Evolutionary conservation across 2,888 invertebrate genomes (phyloP), one percentile per base, ranked within the genome.

Genomic region (Apotomis betuletana): DNA sequence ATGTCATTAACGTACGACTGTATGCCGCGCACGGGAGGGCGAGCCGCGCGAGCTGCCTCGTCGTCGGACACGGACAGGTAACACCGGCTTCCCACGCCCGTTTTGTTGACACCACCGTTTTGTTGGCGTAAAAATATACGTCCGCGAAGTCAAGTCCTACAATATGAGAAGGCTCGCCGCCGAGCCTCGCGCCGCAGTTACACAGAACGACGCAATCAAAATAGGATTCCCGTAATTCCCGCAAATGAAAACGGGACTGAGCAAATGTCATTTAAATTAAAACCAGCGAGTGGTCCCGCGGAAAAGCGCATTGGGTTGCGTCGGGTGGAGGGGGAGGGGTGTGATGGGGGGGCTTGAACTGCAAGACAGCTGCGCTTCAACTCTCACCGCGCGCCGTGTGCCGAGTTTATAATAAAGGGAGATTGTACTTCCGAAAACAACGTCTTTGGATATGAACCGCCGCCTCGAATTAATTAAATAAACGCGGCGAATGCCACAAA

Each of bases 221-320:
- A 15, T 38, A n/a, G 51, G 58, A 58, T 38, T 52, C 38, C 52
- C 62, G 36, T 27, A 36, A 36, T 13, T 41, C 52, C 52, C 38
- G 13, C 36, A 63, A 63, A 63, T 63, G 54, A 63, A 63, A 63
- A 38, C 13, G 52, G 10, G 13, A 63, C 41, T 52, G 52, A 54
- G 52, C 52, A 41, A 64, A 64, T 55, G 54, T 64, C 38, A 64
- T 64, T 64, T 64, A 64, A 64, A 64, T 64, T 41, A 64, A 64
- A 64, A 59, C 49, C 51, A 6, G 62, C n/a, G 59, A n/a, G 10
- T 10, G 10, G 41, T 5, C 49, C 41, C 44, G 41, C 54, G 54
- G 0, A 58, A 58, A 58, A 58, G 38, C 58, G 38, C 36, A n/a
- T 58, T 38, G n/a, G n/a, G n/a, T 27, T 27, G 12, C 8, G 27